Evolutionary conservation across 2,888 invertebrate genomes (phyloP), one percentile per base, ranked within the genome.

Genomic region (Lysandra coridon): DNA sequence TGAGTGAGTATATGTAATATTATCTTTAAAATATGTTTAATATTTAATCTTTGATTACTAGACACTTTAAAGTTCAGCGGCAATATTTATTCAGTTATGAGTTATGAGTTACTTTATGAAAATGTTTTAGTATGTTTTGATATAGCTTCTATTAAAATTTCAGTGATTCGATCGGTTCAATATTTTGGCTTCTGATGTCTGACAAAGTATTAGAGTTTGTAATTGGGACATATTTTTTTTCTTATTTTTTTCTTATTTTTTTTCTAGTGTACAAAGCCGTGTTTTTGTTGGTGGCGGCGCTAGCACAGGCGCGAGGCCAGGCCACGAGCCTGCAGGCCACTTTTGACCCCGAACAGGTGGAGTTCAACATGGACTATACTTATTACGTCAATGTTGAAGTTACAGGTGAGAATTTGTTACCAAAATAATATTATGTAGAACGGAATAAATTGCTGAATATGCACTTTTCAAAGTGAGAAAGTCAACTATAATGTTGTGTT

Each of bases 291-390:
- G 89, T 96, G 79, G 84, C 96, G 80, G 86, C 95, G 64, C 87
- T 95, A 84, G 91, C 95, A 57, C 95, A 95, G 95, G 89, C 95
- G 82, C 81, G 95, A 73, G 95, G 95, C 83, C 92, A 95, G 86
- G 84, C 91, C 40, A 94, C 94, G 1, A 83, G 85, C 60, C 85
- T 92, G 79, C 85, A 86, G 3, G 93, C 92, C 2, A 85, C 82
- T 14, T 95, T 93, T 88, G 73, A 83, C 1, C 93, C 95, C 0
- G 62, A 82, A 0, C 80, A 85, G 3, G 79, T 91, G 5, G 86
- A 89, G 4, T 83, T 96, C 3, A 90, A 94, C 82, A 96, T 96
- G 95, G 90, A 93, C 60, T 89, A 93, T 14, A 87, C 44, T 4
- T 81, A 84, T 4, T 89, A 88, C 40, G 87, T 96, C 77, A 84